These are phyloP conservation scores for Akabosia matsudoensis DNA, from an alignment of 1,140 invertebrate species.

Conservation along the genomic window DNA sequence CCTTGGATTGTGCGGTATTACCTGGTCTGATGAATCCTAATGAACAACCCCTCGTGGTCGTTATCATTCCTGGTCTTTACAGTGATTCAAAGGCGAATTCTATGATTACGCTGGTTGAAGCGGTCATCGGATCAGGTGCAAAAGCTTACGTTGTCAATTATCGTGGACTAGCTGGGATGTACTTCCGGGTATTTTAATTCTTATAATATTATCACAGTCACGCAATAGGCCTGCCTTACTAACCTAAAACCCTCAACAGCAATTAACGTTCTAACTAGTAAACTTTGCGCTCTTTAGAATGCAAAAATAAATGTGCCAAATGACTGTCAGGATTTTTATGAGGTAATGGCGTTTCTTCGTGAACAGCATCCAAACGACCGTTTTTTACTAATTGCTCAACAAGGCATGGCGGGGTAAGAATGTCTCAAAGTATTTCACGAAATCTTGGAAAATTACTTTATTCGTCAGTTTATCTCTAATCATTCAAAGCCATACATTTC, in stretches of 20 bases:
- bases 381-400: not conserved
- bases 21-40: not conserved
- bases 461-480: too few relatives aligned
- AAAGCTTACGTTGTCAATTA: slow-evolving; percentile 16
- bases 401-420: not conserved
- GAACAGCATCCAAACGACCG: not conserved
- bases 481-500: too few relatives aligned
- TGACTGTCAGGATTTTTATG: not conserved
- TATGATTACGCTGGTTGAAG: not conserved
- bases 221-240: too few relatives aligned
- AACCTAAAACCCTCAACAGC: too few relatives aligned
- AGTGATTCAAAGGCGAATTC: slow-evolving; percentile 1
- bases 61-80: slow-evolving; percentile 8
- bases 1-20: not conserved
- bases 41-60: not conserved
- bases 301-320: slow-evolving; percentile 12
- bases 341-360: not conserved
- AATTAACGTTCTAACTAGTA: not conserved
- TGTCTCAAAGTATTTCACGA: too few relatives aligned
- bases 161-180: not conserved
- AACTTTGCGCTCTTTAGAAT: not conserved
- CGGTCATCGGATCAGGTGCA: not conserved
- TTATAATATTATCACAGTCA: too few relatives aligned
- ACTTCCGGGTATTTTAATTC: slow-evolving; percentile 15
- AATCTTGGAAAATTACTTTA: too few relatives aligned